Evolutionary conservation across 2,888 invertebrate species (phyloP), one percentile per base, ranked within the genome.

Genomic region (Drosophila rubida): DNA sequence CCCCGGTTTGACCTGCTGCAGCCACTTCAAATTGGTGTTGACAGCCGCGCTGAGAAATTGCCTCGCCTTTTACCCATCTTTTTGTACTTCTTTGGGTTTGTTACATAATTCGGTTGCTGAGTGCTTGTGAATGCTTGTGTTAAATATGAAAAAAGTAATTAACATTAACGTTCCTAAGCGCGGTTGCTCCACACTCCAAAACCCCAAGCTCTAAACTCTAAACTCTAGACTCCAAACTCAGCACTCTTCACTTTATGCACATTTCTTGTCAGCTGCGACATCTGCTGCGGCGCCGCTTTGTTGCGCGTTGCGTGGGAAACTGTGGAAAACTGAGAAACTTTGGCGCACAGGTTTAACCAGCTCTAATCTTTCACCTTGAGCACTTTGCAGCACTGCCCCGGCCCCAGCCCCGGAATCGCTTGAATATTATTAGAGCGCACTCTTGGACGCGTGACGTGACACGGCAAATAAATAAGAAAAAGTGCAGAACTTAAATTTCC

Each of bases 21-120:
- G 75, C 2, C 86, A 90, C 89, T 90, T 90, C 75, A 84, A 84
- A 83, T 85, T 87, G 88, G 90, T 90, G 91, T 89, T 90, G 90
- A 90, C 90, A 90, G 89, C 80, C 77, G 50, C 71, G 82, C 78
- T 87, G 86, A 90, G 90, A 89, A 90, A 90, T 90, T 87, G 78
- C 81, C 78, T 69, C 69, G 62, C 69, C 75, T 45, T 35, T 60
- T 66, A 27, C 6, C 13, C 8, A 22, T 27, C 19, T 19, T 13
- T 13, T 19, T 27, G 46, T 27, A 30, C 4, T 13, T 9, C n/a
- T 16, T 30, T 13, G 11, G 9, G 14, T 51, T 19, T 53, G 19
- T 41, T 51, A 41, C 51, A 53, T 42, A n/a, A 32, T 42, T 53
- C 32, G 27, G 35, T 63, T 65, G 42, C 35, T 73, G 48, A 71